Percentiles rank a stretch among this genome's conserved stretches.
Conservation (phyloP, 2,113 vertebrate species). For the Pomatorhinus ruficollis region DNA sequence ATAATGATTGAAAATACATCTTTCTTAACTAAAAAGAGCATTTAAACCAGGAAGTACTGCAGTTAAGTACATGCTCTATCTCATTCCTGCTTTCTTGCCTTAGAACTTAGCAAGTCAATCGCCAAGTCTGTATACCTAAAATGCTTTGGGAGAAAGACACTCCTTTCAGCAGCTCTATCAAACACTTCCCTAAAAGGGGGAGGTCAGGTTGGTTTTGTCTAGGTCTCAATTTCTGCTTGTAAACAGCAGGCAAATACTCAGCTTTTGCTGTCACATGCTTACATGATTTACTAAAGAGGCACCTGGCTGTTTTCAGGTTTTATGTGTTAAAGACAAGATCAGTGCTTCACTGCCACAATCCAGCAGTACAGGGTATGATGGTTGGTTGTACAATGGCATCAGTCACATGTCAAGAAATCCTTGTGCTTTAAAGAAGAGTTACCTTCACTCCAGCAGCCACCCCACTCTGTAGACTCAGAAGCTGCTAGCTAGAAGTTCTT, state of each 20-base stretch:
- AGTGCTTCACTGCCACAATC: neutral
- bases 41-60: neutral
- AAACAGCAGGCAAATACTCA: neutral
- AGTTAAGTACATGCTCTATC: neutral
- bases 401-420: neutral
- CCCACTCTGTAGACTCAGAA: neutral
- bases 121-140: neutral
- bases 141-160: neutral
- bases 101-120: neutral
- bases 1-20: neutral
- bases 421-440: neutral
- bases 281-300: neutral
- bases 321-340: neutral
- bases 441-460: neutral
- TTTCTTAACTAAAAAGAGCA: neutral
- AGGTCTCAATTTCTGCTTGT: neutral
- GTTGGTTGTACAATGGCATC: neutral
- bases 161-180: neutral
- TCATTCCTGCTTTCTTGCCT: neutral
- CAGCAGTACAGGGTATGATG: neutral
- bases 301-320: neutral
- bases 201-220: neutral
- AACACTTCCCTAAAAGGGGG: neutral
- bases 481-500: neutral
- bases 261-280: neutral